phyloP scores from a whole-genome alignment of 2,888 invertebrate genomes.

The Metallyticus violacea region DNA sequence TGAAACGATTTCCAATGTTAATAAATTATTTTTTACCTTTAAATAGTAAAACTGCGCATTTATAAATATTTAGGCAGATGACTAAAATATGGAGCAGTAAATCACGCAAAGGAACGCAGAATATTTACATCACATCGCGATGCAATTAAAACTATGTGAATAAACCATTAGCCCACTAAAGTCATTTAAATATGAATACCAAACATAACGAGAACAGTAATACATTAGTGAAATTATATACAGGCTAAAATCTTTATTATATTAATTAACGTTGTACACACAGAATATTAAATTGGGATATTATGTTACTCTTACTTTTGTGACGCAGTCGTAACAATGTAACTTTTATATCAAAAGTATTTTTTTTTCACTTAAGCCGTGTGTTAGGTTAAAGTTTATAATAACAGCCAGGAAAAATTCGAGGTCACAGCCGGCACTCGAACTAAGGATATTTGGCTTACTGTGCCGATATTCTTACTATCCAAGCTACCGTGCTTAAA shows the following conservation, averaged over 20 bases:
- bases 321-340: too few relatives aligned
- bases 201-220: background rate
- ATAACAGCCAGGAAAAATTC: too few relatives aligned
- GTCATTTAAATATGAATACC: background rate
- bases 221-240: background rate
- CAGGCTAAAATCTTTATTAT: background rate
- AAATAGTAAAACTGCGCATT: background rate
- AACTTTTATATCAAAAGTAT: too few relatives aligned
- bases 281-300: background rate
- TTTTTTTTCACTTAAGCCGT: too few relatives aligned
- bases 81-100: background rate
- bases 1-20: background rate
- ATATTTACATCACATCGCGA: background rate
- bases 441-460: too few relatives aligned
- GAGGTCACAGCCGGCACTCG: too few relatives aligned
- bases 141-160: background rate
- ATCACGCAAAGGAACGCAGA: background rate
- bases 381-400: too few relatives aligned
- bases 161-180: background rate
- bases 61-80: background rate
- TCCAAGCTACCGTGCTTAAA: too few relatives aligned
- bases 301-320: background rate
- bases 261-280: background rate
- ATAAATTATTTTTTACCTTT: background rate
- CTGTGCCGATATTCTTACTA: too few relatives aligned